A percentile compares a stretch with the other conserved stretches of the same genome.
These are phyloP conservation scores for Menidia beryllina DNA, from an alignment of 2,113 vertebrate genomes.

Conservation along the genomic window DNA sequence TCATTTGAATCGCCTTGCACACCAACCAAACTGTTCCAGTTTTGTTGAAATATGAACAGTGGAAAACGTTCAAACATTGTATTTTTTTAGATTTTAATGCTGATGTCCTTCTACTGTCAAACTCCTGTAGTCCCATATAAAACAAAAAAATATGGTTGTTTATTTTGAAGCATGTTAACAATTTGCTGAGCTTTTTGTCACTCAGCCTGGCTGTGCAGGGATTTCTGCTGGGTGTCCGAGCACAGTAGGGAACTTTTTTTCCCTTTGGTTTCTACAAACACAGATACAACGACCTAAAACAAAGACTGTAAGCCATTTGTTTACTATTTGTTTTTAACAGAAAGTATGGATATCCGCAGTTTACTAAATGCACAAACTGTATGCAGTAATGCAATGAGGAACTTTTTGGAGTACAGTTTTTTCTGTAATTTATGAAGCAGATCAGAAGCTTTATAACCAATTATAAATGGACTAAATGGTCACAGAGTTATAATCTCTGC, in stretches of 20 bases:
- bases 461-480: constrained; percentile 46
- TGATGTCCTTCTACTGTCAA: too few species aligned
- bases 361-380: not conserved
- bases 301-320: not conserved
- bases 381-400: not conserved
- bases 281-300: not conserved
- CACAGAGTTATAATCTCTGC: constrained; percentile 36
- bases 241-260: too few species aligned
- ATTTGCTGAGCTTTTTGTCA: not conserved
- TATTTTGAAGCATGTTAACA: too few species aligned
- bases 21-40: not conserved
- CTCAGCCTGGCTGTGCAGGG: not conserved
- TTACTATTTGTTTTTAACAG: not conserved
- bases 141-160: too few species aligned
- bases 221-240: constrained; percentile 1
- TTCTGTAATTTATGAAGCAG: not conserved
- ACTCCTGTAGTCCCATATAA: too few species aligned
- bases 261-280: not conserved
- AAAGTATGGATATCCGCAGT: not conserved
- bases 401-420: not conserved
- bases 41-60: not conserved
- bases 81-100: too few species aligned
- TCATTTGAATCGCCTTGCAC: not conserved
- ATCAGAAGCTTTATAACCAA: constrained; percentile 19
- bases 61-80: too few species aligned